These are phyloP conservation scores for Triplophysa rosa DNA, from an alignment of 2,113 vertebrate genomes.

Conservation along the genomic window DNA sequence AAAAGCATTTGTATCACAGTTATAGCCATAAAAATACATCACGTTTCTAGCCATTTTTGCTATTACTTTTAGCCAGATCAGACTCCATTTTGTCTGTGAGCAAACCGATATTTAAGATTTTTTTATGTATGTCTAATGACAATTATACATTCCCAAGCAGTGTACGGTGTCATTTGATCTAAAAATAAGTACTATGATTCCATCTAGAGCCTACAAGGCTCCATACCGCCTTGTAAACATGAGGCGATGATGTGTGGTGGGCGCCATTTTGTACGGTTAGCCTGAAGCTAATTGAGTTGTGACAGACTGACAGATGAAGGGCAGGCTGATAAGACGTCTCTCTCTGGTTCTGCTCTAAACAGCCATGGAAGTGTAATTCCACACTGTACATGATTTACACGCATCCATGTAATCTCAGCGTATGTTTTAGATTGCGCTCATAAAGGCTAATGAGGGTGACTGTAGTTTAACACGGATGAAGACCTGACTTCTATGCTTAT, in stretches of 20 bases:
- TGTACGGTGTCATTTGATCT: background rate
- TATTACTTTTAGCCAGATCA: no score
- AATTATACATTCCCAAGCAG: background rate
- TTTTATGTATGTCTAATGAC: no score
- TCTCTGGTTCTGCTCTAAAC: conserved; percentile 44
- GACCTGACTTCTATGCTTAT: conserved; percentile 20
- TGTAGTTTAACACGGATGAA: conserved; percentile 35
- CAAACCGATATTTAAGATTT: no score
- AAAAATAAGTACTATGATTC: background rate
- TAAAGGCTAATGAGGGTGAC: conserved; percentile 52
- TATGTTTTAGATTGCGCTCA: conserved; percentile 40
- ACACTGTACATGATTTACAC: conserved; percentile 54
- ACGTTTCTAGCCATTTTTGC: no score
- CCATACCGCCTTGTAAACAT: background rate
- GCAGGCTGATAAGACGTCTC: conserved; percentile 31
- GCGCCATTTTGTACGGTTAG: conserved; percentile 7
- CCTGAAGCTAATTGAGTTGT: conserved; percentile 51
- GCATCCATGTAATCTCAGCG: conserved; percentile 52
- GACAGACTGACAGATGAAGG: conserved; percentile 52
- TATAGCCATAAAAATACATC: no score
- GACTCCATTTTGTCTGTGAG: no score
- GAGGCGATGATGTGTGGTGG: background rate
- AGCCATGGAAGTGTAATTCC: conserved; percentile 57
- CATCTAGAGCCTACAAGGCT: background rate
- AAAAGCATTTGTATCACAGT: background rate